Conservation (phyloP, 2,888 invertebrate genomes). For the Biston betularia region DNA sequence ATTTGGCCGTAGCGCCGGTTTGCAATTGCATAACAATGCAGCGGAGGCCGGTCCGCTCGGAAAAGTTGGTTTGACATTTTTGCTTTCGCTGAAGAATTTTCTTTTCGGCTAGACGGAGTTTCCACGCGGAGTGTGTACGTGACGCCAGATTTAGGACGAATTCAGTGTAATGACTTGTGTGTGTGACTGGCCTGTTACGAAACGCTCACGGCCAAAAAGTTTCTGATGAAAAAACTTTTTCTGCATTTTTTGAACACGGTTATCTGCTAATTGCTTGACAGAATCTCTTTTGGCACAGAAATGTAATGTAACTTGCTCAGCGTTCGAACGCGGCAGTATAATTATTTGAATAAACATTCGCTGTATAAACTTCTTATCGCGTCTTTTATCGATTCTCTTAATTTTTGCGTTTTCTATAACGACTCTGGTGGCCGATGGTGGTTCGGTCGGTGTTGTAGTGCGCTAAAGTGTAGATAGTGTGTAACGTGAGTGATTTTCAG, state of each 20-base stretch:
- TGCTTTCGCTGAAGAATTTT: conserved; percentile 67
- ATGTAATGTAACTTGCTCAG: conserved; percentile 54
- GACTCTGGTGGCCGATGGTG: conserved; percentile 53
- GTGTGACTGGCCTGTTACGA: conserved; percentile 68
- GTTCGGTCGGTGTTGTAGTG: conserved; percentile 56
- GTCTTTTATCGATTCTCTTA: conserved; percentile 56
- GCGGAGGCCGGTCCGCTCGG: conserved; percentile 73
- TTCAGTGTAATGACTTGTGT: conserved; percentile 70
- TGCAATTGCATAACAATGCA: conserved; percentile 83
- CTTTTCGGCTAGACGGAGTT: conserved; percentile 54
- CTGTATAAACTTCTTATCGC: conserved; percentile 54
- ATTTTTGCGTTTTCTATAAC: conserved; percentile 50
- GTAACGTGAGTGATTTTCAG: conserved; percentile 74
- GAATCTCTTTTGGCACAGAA: conserved; percentile 72
- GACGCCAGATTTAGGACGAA: conserved; percentile 67
- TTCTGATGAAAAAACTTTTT: conserved; percentile 68
- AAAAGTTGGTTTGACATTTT: conserved; percentile 70
- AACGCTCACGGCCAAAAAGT: conserved; percentile 69
- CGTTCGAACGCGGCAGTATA: conserved; percentile 50
- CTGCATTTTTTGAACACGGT: conserved; percentile 66
- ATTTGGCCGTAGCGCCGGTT: conserved; percentile 67
- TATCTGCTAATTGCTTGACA: conserved; percentile 75
- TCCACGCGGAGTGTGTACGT: conserved; percentile 63
- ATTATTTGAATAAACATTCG: conserved; percentile 69
- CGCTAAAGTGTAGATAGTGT: conserved; percentile 56